Evolutionary conservation across 53 echinoderm and acorn worm species (phyloP).

Genomic region (Antedon mediterranea): DNA sequence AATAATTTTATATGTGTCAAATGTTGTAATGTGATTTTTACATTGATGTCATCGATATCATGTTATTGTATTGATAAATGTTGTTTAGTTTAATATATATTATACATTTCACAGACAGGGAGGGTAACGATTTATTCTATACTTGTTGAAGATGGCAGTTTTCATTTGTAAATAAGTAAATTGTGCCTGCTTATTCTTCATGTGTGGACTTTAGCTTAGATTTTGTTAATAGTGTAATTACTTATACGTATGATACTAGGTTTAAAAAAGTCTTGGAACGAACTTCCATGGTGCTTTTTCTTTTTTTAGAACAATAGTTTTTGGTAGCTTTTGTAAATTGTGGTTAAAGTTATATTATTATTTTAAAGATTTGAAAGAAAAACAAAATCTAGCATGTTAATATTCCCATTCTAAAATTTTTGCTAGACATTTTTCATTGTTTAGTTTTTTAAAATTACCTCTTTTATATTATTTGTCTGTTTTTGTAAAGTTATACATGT

Average conservation of each 20-base stretch:
- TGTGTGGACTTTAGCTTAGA: neutral
- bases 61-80: neutral
- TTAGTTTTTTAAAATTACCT: neutral
- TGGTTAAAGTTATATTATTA: conserved; percentile 1
- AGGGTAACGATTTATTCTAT: neutral
- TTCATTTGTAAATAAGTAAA: neutral
- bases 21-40: neutral
- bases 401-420: neutral
- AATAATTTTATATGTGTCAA: neutral
- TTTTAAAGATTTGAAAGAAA: neutral
- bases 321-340: neutral
- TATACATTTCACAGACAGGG: neutral
- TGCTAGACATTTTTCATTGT: neutral
- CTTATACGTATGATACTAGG: neutral
- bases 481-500: neutral
- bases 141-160: neutral
- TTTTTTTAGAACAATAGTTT: neutral
- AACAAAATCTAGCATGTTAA: neutral
- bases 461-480: neutral
- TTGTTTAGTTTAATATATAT: neutral
- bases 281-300: neutral
- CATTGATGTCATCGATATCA: neutral
- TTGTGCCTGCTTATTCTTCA: neutral
- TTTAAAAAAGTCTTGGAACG: neutral
- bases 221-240: conserved; percentile 1